Conservation (phyloP, 2,888 invertebrate species). For the Hirtodrosophila duncani region DNA sequence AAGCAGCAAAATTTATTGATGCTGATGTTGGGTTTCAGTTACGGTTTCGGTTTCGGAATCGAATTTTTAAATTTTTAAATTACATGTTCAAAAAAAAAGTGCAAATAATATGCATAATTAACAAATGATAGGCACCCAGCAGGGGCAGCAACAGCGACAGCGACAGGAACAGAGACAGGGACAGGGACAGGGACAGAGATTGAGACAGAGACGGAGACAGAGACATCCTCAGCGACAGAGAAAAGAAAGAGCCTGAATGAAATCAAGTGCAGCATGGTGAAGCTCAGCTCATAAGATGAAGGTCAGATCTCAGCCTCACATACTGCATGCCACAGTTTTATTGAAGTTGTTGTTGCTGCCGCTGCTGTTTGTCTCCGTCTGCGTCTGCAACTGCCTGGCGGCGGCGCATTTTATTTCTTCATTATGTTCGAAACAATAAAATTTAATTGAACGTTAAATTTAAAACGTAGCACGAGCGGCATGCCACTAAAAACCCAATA, state of each 20-base stretch:
- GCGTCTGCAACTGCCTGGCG: constrained; percentile 26
- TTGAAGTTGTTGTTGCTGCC: constrained; percentile 5
- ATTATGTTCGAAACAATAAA: constrained; percentile 61
- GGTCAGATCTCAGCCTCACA: constrained; percentile 38
- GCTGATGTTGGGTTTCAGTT: constrained; percentile 33
- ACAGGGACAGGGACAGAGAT: constrained; percentile 1
- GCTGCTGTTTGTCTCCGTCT: constrained; percentile 12
- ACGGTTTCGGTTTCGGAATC: constrained; percentile 36
- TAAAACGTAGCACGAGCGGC: constrained; percentile 57
- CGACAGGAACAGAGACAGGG: neutral
- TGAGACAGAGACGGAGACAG: neutral
- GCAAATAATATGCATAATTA: constrained; percentile 61
- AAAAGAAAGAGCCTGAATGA: too few relatives aligned
- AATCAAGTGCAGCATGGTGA: constrained; percentile 46
- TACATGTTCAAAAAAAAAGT: constrained; percentile 11
- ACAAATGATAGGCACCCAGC: constrained; percentile 44
- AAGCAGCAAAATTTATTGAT: constrained; percentile 5
- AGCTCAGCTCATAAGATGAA: constrained; percentile 2
- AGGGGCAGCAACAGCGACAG: neutral
- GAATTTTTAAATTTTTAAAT: constrained; percentile 1
- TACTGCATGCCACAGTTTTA: constrained; percentile 43
- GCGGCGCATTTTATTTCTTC: constrained; percentile 60
- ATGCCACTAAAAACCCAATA: constrained; percentile 9
- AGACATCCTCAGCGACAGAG: too few relatives aligned
- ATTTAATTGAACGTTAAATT: constrained; percentile 65